Base-by-base conservation (phyloP, 2,888 invertebrate species). In the Willowsia nigromaculata region DNA sequence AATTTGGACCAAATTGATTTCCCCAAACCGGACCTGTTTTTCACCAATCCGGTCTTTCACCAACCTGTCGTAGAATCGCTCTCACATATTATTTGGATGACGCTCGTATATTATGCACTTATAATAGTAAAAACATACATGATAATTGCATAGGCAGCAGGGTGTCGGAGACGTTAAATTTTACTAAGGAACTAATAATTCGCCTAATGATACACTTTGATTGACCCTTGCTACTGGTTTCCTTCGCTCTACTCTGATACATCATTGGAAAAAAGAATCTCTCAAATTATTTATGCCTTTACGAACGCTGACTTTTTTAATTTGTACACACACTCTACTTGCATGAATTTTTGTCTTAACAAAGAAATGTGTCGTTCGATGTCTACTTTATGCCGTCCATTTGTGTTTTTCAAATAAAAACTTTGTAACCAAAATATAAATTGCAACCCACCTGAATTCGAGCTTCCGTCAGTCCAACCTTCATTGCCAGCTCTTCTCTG, bases 401-500 rank as follows among this genome's bases (percentile, higher is more conserved):
- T 25, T 25, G 7, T 56, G 25, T 43, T 43, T n/a, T n/a, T n/a
- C n/a, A n/a, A n/a, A 43, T 43, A 43, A 43, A 6, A 43, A 6
- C 5, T 15, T 37, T 37, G 5, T 40, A 22, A 33, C n/a, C 37
- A 33, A 15, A 71, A 18, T 6, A 71, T 33, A 15, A 62, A 76
- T 76, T 85, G 78, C 30, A 93, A 93, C 95, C 95, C 95, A 98
- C 98, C 96, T 98, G 98, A 94, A 98, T 98, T 94, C 98, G 95
- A 88, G 98, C 98, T 95, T 98, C 98, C 74, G 98, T 98, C 93
- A 98, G 95, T 93, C 98, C 98, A 93, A 98, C 98, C 95, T 98
- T 98, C 97, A 98, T 97, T 50, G 98, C 98, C 90, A 98, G 95
- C 94, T 98, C 98, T 94, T 98, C 97, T 94, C 98, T 97, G 96